Percentiles rank a stretch among this genome's conserved stretches.
Evolutionary conservation across 2,797 vertebrate species (phyloP).

Genomic region (Falco cherrug): DNA sequence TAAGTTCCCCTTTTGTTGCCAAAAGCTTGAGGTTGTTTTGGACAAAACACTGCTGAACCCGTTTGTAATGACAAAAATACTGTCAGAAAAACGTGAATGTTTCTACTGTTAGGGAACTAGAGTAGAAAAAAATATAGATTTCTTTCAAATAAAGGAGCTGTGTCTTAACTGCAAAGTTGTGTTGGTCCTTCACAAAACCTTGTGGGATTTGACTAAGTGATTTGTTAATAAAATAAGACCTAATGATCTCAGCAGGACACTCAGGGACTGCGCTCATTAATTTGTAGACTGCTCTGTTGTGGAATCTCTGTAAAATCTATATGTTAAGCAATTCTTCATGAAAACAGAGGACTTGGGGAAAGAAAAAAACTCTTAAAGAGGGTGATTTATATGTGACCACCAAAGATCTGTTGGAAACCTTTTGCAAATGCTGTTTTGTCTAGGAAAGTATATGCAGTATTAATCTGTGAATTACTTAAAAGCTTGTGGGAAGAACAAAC

Average conservation of each 20-base stretch:
- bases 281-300: neutral
- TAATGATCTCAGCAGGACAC: neutral
- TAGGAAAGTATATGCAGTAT: conserved; percentile 51
- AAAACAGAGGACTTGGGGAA: conserved; percentile 33
- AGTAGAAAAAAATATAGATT: neutral
- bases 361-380: neutral
- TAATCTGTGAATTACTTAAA: conserved; percentile 61
- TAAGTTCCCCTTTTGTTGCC: conserved; percentile 59
- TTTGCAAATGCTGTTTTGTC: conserved; percentile 58
- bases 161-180: neutral
- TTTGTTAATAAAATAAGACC: conserved; percentile 8
- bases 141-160: neutral
- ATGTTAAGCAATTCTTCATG: neutral
- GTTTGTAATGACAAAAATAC: conserved; percentile 66
- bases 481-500: conserved; percentile 67
- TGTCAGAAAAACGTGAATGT: conserved; percentile 23
- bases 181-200: neutral
- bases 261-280: neutral
- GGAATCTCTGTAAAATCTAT: neutral
- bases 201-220: neutral
- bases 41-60: conserved; percentile 36
- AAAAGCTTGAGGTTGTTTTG: conserved; percentile 71
- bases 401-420: conserved; percentile 53
- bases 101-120: neutral
- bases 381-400: conserved; percentile 58